A percentile compares a stretch with the other conserved stretches of the same genome.
Conservation (phyloP, 1,140 invertebrate genomes). For the Bactericera cockerelli region DNA sequence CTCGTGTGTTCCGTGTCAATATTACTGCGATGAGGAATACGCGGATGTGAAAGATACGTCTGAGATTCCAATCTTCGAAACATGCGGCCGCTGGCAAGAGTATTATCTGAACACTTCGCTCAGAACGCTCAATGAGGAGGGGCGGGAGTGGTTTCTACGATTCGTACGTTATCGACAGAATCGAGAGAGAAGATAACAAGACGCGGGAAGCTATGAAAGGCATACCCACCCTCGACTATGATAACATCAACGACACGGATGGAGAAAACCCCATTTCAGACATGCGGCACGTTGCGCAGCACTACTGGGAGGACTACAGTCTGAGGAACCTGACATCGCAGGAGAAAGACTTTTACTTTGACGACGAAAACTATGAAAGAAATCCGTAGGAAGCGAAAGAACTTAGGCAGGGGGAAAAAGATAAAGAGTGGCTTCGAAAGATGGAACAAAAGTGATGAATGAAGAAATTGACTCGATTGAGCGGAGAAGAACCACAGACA, state of each 20-base stretch:
- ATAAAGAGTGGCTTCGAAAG: neutral
- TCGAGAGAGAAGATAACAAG: neutral
- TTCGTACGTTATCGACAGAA: neutral
- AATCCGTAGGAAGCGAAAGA: neutral
- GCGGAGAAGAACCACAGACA: neutral
- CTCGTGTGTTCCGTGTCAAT: constrained; percentile 4
- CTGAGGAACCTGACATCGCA: neutral
- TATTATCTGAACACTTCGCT: neutral
- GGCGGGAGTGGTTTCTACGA: neutral
- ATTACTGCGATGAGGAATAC: neutral
- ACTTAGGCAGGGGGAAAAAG: neutral
- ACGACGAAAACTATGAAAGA: neutral
- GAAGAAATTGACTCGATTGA: neutral
- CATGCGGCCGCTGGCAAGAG: neutral
- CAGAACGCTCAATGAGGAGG: neutral
- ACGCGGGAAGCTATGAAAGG: neutral
- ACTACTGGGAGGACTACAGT: neutral
- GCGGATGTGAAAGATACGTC: neutral
- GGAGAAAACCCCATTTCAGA: neutral
- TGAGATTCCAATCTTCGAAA: neutral
- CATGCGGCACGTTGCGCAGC: neutral
- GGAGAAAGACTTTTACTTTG: neutral
- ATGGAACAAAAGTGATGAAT: neutral
- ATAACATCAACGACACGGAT: neutral
- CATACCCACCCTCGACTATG: neutral